These are phyloP conservation scores for Geophilus truncorum DNA, from an alignment of 2,888 invertebrate genomes.

Conservation along the genomic window DNA sequence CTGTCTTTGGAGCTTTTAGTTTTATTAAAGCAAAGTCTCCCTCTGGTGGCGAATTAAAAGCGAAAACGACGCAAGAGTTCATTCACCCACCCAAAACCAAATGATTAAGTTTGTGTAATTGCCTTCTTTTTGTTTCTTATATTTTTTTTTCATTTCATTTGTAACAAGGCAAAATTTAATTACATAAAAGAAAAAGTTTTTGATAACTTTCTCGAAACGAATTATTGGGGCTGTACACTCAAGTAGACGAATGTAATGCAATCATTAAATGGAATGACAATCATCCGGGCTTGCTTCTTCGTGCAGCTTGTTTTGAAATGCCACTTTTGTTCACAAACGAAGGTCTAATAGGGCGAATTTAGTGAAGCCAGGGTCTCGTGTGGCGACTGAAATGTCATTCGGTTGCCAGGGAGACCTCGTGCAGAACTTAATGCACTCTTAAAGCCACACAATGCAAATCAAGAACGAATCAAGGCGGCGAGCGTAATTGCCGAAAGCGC, in stretches of 20 bases:
- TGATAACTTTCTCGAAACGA: background rate
- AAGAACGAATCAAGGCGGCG: too few relatives aligned
- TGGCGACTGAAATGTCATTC: background rate
- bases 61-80: background rate
- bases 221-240: background rate
- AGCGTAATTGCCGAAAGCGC: too few relatives aligned
- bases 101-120: slow-evolving; percentile 15
- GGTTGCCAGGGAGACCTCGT: background rate
- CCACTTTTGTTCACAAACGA: background rate
- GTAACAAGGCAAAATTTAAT: background rate
- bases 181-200: slow-evolving; percentile 2
- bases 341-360: background rate
- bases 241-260: background rate
- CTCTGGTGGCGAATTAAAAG: slow-evolving; percentile 1
- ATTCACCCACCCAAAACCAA: slow-evolving; percentile 14
- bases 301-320: background rate
- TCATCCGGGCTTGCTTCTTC: background rate
- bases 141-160: background rate
- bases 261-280: background rate
- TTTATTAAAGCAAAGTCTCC: background rate
- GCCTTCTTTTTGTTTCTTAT: background rate
- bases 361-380: background rate
- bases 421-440: background rate
- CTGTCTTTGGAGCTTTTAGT: slow-evolving; percentile 3
- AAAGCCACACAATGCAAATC: background rate